Percentiles rank a stretch among this genome's conserved stretches.
Evolutionary conservation across 2,113 vertebrate species (phyloP).

Genomic region (Pipra filicauda): DNA sequence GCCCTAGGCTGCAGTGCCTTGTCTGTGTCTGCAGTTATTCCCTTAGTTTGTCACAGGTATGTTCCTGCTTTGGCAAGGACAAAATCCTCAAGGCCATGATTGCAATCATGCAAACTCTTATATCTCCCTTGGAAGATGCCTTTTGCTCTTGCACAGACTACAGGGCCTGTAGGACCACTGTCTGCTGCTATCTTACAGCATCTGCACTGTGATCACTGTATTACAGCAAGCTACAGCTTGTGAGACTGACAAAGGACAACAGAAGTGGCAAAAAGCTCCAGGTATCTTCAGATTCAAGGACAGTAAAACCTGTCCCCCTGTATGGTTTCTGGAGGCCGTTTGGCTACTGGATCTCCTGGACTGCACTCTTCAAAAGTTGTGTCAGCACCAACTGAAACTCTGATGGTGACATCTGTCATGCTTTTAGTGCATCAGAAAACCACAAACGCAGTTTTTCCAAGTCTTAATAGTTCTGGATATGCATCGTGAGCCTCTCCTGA

Average conservation of each 20-base stretch:
- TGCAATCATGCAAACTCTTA: background rate
- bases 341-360: background rate
- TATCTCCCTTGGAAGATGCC: background rate
- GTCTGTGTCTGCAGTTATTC: background rate
- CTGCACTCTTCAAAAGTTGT: background rate
- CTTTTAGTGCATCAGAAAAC: no score
- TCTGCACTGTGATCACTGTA: background rate
- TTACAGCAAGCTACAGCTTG: background rate
- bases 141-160: background rate
- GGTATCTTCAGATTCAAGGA: background rate
- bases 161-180: background rate
- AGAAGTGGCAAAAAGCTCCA: background rate
- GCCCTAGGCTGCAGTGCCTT: background rate
- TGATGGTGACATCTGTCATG: background rate
- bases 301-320: background rate
- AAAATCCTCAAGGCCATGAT: background rate
- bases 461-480: background rate
- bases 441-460: background rate
- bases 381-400: background rate
- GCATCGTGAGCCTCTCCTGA: background rate
- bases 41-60: background rate
- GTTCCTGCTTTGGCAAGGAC: background rate
- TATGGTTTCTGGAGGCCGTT: background rate
- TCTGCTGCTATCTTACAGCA: background rate
- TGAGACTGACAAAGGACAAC: background rate